Evolutionary conservation across 2,888 invertebrate species (phyloP).

Genomic region (Ectropis crepuscularia): DNA sequence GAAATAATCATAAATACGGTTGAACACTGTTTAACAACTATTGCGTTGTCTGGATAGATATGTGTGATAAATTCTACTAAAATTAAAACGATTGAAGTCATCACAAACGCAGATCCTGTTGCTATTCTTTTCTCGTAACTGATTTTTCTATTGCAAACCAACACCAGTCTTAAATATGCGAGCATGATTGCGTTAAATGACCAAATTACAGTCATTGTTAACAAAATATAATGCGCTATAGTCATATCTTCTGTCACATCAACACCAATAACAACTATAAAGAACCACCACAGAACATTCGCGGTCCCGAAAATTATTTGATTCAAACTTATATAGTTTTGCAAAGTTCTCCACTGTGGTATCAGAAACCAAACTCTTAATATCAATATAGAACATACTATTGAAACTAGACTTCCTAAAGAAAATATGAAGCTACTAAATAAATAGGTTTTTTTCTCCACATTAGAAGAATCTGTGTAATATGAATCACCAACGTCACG

Average conservation of each 20-base stretch:
- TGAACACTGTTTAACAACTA: background rate
- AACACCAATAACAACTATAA: too few species aligned
- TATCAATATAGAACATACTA: slow-evolving; percentile 3
- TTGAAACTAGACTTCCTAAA: background rate
- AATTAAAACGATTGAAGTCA: too few species aligned
- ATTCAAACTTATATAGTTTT: slow-evolving; percentile 18
- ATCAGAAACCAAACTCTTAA: slow-evolving; percentile 12
- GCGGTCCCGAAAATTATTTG: slow-evolving; percentile 5
- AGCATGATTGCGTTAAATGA: background rate
- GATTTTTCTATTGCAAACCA: background rate
- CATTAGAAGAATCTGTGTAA: too few species aligned
- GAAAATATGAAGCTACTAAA: too few species aligned
- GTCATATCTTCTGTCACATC: too few species aligned
- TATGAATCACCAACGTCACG: too few species aligned
- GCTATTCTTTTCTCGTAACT: too few species aligned
- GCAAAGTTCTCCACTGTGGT: slow-evolving; percentile 17
- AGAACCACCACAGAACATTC: background rate
- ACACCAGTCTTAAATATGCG: background rate
- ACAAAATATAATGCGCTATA: too few species aligned
- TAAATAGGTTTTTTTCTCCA: too few species aligned
- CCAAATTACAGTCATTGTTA: background rate
- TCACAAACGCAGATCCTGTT: too few species aligned
- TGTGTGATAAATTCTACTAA: too few species aligned
- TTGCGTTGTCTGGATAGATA: background rate
- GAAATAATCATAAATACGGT: background rate